These are phyloP conservation scores for Pseudomugil tenellus DNA, from an alignment of 2,797 vertebrate genomes.

Conservation along the genomic window DNA sequence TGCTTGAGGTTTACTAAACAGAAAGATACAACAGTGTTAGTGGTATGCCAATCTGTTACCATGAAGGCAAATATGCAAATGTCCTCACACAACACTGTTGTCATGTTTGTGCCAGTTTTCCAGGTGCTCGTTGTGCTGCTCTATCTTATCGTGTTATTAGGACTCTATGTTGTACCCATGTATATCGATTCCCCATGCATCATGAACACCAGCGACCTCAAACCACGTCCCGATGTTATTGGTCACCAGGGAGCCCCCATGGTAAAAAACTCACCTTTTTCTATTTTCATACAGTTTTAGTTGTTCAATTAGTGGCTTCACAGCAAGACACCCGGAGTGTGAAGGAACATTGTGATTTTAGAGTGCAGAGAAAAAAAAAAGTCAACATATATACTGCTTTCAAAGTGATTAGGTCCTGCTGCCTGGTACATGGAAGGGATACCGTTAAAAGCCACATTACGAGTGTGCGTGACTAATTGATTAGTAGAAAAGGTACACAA, in stretches of 20 bases:
- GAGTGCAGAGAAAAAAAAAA: neutral
- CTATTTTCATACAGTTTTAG: neutral
- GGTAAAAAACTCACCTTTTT: conserved; percentile 78
- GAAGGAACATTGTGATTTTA: neutral
- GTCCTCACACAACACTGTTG: neutral
- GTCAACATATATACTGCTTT: no score
- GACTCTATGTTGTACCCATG: conserved; percentile 90
- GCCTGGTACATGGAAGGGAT: no score
- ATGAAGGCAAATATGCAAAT: neutral
- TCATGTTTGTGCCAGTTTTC: conserved; percentile 79
- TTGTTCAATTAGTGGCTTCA: neutral
- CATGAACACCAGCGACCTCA: conserved; percentile 89
- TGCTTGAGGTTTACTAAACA: neutral
- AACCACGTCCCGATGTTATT: conserved; percentile 87
- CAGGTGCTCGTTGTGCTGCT: conserved; percentile 88
- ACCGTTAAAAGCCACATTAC: no score
- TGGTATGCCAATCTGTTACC: neutral
- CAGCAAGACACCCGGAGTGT: neutral
- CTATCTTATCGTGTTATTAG: conserved; percentile 87
- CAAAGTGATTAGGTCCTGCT: no score
- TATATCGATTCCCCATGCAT: conserved; percentile 95
- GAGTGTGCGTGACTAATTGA: no score
- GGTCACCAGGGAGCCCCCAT: conserved; percentile 92
- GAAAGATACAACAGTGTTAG: neutral
- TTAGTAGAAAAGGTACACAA: no score